Evolutionary conservation across 2,888 invertebrate genomes (phyloP).

Genomic region (Limenitis camilla): DNA sequence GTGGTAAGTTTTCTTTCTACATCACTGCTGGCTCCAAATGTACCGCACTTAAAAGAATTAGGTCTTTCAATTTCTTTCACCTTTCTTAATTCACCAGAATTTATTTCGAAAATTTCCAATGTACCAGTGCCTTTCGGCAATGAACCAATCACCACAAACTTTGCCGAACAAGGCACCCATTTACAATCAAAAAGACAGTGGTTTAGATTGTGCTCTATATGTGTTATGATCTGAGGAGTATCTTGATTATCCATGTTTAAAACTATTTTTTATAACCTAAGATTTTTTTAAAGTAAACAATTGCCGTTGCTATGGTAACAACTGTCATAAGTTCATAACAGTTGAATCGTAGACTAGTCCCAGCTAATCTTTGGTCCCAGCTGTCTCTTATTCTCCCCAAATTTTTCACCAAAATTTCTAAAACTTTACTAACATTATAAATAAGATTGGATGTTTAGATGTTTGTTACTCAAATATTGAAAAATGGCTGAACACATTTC

Average conservation of each 20-base stretch:
- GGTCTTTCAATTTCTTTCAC: conserved; percentile 84
- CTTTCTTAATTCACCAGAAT: conserved; percentile 80
- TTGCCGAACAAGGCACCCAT: conserved; percentile 96
- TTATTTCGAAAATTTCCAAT: conserved; percentile 86
- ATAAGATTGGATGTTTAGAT: too few species aligned
- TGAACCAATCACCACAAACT: conserved; percentile 91
- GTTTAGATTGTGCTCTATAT: conserved; percentile 86
- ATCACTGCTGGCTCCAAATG: conserved; percentile 91
- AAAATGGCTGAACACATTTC: too few species aligned
- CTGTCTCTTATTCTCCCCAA: too few species aligned
- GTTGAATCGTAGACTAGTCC: too few species aligned
- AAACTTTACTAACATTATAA: too few species aligned
- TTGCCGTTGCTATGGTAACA: conserved; percentile 43
- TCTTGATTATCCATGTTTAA: conserved; percentile 62
- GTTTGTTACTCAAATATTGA: too few species aligned
- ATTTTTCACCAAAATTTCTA: too few species aligned
- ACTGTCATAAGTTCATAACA: conserved; percentile 7
- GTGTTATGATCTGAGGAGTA: conserved; percentile 93
- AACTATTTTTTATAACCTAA: background rate
- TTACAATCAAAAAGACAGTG: conserved; percentile 94
- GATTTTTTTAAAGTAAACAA: conserved; percentile 35
- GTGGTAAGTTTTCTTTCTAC: conserved; percentile 88
- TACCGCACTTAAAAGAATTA: conserved; percentile 93
- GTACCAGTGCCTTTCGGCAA: conserved; percentile 90
- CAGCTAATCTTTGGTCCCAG: too few species aligned